Conservation (phyloP, 2,113 vertebrate species). For the Boulengeromyrus knoepffleri region DNA sequence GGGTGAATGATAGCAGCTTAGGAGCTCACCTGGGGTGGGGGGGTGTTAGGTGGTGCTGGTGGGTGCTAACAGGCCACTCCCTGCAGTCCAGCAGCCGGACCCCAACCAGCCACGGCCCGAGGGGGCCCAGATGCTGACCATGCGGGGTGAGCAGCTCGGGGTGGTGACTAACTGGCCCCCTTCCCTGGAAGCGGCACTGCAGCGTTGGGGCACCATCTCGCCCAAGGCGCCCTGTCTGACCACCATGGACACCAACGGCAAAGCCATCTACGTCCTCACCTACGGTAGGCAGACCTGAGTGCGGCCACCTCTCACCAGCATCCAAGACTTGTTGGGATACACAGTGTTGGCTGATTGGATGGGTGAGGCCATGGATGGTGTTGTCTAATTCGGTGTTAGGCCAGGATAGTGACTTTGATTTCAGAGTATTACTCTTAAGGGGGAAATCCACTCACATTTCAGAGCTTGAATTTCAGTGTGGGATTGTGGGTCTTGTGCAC, state of each 20-base stretch:
- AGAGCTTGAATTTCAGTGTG: no score
- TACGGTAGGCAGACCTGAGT: conserved; percentile 65
- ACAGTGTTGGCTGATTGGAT: neutral
- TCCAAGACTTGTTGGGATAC: neutral
- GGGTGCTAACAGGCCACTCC: neutral
- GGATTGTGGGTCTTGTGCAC: no score
- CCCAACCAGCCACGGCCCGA: conserved; percentile 95
- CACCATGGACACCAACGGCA: conserved; percentile 97
- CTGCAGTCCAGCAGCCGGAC: conserved; percentile 92
- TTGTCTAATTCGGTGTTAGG: neutral
- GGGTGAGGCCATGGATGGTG: neutral
- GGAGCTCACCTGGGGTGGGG: neutral
- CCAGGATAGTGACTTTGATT: neutral
- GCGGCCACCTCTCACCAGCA: no score
- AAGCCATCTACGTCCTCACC: conserved; percentile 93
- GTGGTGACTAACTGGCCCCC: conserved; percentile 98
- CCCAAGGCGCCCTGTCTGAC: conserved; percentile 96
- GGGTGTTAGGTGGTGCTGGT: neutral
- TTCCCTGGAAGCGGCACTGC: conserved; percentile 89
- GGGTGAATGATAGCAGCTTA: neutral
- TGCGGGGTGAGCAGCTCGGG: conserved; percentile 86
- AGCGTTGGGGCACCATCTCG: conserved; percentile 97
- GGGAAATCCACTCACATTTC: no score
- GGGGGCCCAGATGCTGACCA: conserved; percentile 92
- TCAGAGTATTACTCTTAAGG: neutral